Conservation (phyloP, 2,113 vertebrate species). For the Amphiprion percula region DNA sequence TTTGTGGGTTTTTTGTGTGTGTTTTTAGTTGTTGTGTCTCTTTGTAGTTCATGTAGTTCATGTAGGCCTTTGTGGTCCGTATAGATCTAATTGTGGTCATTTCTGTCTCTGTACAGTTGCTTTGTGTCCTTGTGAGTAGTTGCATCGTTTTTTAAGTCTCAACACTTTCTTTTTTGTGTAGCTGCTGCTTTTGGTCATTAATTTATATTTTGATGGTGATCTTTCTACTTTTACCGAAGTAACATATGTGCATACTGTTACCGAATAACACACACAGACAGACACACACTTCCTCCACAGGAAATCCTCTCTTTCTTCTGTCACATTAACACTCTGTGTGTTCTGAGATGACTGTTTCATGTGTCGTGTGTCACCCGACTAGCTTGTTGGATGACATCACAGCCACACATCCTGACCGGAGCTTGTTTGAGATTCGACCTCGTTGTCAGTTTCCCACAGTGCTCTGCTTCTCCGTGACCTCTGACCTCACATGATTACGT, state of each 20-base stretch:
- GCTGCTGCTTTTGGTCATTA: too few species aligned
- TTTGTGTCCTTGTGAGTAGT: too few species aligned
- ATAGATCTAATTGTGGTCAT: too few species aligned
- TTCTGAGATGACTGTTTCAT: neutral
- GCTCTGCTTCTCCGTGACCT: slow-evolving; percentile 33
- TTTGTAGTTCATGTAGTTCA: too few species aligned
- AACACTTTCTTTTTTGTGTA: too few species aligned
- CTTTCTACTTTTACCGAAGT: neutral
- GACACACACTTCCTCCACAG: slow-evolving; percentile 42
- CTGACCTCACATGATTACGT: slow-evolving; percentile 32
- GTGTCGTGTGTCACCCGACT: slow-evolving; percentile 19
- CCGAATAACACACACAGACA: neutral
- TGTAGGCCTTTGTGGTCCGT: too few species aligned
- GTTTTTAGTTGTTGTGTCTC: too few species aligned
- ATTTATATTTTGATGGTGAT: too few species aligned
- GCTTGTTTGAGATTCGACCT: slow-evolving; percentile 16
- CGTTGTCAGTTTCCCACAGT: slow-evolving; percentile 47
- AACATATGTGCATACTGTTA: neutral
- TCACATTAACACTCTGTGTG: slow-evolving; percentile 16
- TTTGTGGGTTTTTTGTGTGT: too few species aligned
- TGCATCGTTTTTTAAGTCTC: too few species aligned
- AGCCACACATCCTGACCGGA: neutral
- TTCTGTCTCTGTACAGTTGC: too few species aligned
- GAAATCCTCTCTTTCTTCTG: slow-evolving; percentile 58
- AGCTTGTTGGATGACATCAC: slow-evolving; percentile 31